Percentiles rank a stretch among this genome's conserved stretches.
Evolutionary conservation across 2,797 vertebrate species (phyloP).

Genomic region (Falco cherrug): DNA sequence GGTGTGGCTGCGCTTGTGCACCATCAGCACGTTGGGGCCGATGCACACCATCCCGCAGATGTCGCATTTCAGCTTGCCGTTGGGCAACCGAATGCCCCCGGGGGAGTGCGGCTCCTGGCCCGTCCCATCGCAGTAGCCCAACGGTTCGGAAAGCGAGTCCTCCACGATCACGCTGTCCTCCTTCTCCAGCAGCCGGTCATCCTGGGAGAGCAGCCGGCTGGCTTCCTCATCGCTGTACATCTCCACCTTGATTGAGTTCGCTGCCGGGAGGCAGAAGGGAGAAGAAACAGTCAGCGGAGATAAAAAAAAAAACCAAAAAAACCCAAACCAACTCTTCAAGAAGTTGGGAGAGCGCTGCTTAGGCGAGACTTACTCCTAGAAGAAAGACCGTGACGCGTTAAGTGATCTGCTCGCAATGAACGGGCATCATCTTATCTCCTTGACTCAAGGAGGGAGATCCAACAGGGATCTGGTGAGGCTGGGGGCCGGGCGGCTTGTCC

Average conservation of each 20-base stretch:
- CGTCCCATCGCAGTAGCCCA: conserved; percentile 83
- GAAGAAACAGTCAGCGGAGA: background rate
- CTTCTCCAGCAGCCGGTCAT: conserved; percentile 82
- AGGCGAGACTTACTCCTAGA: background rate
- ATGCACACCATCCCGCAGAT: conserved; percentile 97
- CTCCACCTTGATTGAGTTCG: conserved; percentile 96
- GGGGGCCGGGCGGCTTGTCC: background rate
- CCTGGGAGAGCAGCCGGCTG: conserved; percentile 83
- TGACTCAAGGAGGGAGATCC: fast-evolving
- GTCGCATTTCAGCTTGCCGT: conserved; percentile 94
- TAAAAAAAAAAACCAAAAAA: no score
- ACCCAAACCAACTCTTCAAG: background rate
- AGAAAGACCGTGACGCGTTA: fast-evolving
- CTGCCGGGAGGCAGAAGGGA: conserved; percentile 62
- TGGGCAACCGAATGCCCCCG: conserved; percentile 90
- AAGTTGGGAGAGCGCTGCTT: background rate
- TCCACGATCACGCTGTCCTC: conserved; percentile 83
- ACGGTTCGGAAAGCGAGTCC: conserved; percentile 79
- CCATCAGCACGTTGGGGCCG: conserved; percentile 96
- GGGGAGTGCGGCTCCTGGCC: conserved; percentile 86
- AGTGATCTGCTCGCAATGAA: background rate
- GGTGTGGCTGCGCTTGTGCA: conserved; percentile 97
- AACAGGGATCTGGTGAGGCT: background rate
- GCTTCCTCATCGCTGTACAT: conserved; percentile 93
- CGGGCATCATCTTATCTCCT: fast-evolving